These are phyloP conservation scores for Echiichthys vipera DNA, from an alignment of 2,797 vertebrate genomes.

Conservation along the genomic window DNA sequence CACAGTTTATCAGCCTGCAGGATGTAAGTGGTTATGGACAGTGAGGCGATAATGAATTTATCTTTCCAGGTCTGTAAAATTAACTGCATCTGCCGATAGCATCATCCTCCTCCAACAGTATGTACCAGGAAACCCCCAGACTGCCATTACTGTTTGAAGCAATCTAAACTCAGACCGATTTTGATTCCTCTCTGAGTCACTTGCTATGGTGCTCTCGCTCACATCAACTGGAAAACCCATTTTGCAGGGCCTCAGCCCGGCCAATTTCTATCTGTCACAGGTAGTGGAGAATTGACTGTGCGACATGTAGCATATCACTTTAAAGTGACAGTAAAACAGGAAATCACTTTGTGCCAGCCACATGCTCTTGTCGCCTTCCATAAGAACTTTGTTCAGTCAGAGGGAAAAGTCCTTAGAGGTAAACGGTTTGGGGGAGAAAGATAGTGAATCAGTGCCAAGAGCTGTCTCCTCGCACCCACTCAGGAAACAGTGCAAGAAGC, in stretches of 20 bases:
- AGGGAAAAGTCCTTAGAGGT: constrained; percentile 73
- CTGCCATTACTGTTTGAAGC: constrained; percentile 47
- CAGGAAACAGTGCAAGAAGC: constrained; percentile 20
- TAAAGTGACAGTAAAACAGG: constrained; percentile 78
- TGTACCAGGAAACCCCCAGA: constrained; percentile 34
- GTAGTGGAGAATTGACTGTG: constrained; percentile 77
- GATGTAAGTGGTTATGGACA: constrained; percentile 20
- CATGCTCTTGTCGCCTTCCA: constrained; percentile 77
- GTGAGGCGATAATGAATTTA: constrained; percentile 49
- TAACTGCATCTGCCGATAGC: constrained; percentile 30
- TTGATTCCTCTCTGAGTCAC: constrained; percentile 60
- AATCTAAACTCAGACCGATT: constrained; percentile 63
- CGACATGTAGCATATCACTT: constrained; percentile 80
- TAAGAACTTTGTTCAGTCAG: constrained; percentile 82
- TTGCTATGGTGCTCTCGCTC: constrained; percentile 63
- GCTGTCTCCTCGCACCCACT: constrained; percentile 46
- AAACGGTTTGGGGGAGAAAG: constrained; percentile 65
- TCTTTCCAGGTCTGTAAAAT: constrained; percentile 39
- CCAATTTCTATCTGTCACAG: constrained; percentile 83
- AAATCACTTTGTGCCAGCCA: constrained; percentile 78
- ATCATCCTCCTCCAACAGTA: constrained; percentile 26
- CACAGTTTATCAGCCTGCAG: constrained; percentile 8
- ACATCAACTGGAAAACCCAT: constrained; percentile 81
- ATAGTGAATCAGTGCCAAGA: constrained; percentile 60
- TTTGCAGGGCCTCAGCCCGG: constrained; percentile 65